Evolutionary conservation across 2,888 invertebrate genomes (phyloP), one percentile per base, ranked within the genome.

Genomic region (Oscheius sp.): DNA sequence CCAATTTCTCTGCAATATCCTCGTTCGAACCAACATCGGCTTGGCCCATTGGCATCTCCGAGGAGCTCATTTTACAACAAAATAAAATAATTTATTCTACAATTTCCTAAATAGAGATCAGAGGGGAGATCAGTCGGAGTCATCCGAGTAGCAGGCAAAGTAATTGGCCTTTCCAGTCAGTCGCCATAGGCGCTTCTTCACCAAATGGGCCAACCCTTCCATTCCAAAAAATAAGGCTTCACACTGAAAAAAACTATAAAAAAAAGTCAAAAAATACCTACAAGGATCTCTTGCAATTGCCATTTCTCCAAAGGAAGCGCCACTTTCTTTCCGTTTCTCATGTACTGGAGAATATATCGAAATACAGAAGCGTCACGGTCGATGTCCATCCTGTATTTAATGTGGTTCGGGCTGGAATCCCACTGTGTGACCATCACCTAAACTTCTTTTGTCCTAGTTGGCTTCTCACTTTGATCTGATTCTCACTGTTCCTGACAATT

Each of bases 171-270:
- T 71, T 15, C 77, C 77, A 15, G 77, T 77, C 65, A 77, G 31
- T 63, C 68, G 70, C 77, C 77, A 77, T 27, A 77, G 48, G 53
- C 72, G 73, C 70, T 72, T 75, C 48, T 72, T 73, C 48, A 77
- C 39, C 68, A 77, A 65, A 34, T 75, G 69, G 20, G 71, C 70
- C 52, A 69, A 68, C 29, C 71, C 71, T 15, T 75, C 77, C 52
- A 77, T 48, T 5, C 75, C 77, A 46, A 75, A 77, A 31, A 69
- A 77, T 20, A 75, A 75, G 5, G 77, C 73, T 34, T 77, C 77
- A 15, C 50, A 31, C 72, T 72, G 37, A 27, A 65, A 65, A 17
- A 65, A 23, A 8, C 0, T 33, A 15, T 27, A 33, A 31, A 15
- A 10, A n/a, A 3, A 20, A 4, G 15, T 20, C 17, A 23, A 23